Percentiles rank a stretch among this genome's conserved stretches.
These are phyloP conservation scores for Drosophila tanythrix DNA, from an alignment of 2,888 invertebrate genomes.

Conservation along the genomic window DNA sequence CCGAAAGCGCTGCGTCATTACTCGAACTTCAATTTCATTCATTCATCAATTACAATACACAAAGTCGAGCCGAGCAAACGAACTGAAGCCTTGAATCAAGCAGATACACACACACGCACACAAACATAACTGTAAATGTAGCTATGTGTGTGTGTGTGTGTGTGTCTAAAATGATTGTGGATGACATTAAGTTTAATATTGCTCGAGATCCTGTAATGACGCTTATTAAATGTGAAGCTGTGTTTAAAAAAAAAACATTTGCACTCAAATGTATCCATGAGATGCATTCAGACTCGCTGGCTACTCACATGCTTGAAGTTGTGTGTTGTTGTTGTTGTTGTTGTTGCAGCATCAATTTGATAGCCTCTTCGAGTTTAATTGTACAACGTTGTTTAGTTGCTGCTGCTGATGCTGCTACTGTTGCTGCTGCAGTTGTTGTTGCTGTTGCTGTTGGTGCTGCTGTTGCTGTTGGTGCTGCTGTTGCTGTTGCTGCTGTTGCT, in stretches of 20 bases:
- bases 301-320: slow-evolving; percentile 65
- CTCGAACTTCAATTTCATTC: slow-evolving; percentile 81
- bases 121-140: slow-evolving; percentile 14
- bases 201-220: slow-evolving; percentile 39
- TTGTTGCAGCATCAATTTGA: slow-evolving; percentile 69
- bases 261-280: slow-evolving; percentile 31
- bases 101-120: slow-evolving; percentile 54
- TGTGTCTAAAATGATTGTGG: slow-evolving; percentile 33
- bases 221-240: slow-evolving; percentile 26
- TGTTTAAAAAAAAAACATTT: neutral
- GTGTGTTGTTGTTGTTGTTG: slow-evolving; percentile 37
- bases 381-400: slow-evolving; percentile 50
- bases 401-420: slow-evolving; percentile 24
- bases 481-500: slow-evolving; percentile 17
- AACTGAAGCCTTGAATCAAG: slow-evolving; percentile 72
- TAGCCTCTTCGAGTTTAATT: slow-evolving; percentile 77
- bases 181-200: slow-evolving; percentile 73
- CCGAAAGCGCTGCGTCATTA: slow-evolving; percentile 72
- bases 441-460: slow-evolving; percentile 30
- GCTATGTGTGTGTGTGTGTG: slow-evolving; percentile 14
- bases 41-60: slow-evolving; percentile 81
- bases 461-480: slow-evolving; percentile 33
- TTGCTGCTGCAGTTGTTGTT: slow-evolving; percentile 19
- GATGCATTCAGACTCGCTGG: slow-evolving; percentile 13
- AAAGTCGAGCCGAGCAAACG: slow-evolving; percentile 48